Evolutionary conservation across 2,797 vertebrate species (phyloP).

Genomic region (Urosaurus nigricauda): DNA sequence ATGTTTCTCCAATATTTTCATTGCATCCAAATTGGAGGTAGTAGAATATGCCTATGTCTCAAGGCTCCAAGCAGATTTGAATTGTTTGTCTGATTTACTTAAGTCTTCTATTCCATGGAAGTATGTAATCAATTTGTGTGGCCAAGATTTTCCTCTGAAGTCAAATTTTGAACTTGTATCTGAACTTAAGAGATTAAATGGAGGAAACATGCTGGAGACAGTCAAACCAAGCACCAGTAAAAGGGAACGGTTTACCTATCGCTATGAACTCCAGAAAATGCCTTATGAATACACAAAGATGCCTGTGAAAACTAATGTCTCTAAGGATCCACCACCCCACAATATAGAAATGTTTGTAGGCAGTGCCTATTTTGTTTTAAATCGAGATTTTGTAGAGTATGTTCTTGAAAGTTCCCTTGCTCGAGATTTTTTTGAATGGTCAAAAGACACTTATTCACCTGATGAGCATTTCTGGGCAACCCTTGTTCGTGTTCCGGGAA

Average conservation of each 20-base stretch:
- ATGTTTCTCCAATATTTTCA: slow-evolving; percentile 90
- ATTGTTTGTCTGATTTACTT: slow-evolving; percentile 91
- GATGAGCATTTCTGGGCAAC: slow-evolving; percentile 97
- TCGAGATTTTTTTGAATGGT: slow-evolving; percentile 90
- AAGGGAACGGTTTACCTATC: slow-evolving; percentile 87
- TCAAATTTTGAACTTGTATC: slow-evolving; percentile 87
- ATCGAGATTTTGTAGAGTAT: slow-evolving; percentile 83
- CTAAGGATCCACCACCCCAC: slow-evolving; percentile 85
- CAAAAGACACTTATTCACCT: slow-evolving; percentile 91
- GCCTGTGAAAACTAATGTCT: slow-evolving; percentile 82
- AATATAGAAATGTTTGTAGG: slow-evolving; percentile 89
- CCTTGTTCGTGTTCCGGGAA: slow-evolving; percentile 86
- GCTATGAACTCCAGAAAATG: slow-evolving; percentile 83
- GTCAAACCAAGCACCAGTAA: slow-evolving; percentile 85
- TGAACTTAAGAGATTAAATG: slow-evolving; percentile 86
- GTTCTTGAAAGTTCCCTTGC: slow-evolving; percentile 79
- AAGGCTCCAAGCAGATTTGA: slow-evolving; percentile 92
- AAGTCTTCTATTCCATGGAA: slow-evolving; percentile 87
- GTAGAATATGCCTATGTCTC: slow-evolving; percentile 92
- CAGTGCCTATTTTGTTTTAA: slow-evolving; percentile 93
- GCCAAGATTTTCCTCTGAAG: slow-evolving; percentile 93
- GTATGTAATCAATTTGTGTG: slow-evolving; percentile 93
- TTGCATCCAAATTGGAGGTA: slow-evolving; percentile 88
- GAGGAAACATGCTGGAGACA: slow-evolving; percentile 91
- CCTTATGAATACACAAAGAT: slow-evolving; percentile 84